Evolutionary conservation across 2,888 invertebrate genomes (phyloP), one percentile per base, ranked within the genome.

Genomic region (Yponomeuta malinellus): DNA sequence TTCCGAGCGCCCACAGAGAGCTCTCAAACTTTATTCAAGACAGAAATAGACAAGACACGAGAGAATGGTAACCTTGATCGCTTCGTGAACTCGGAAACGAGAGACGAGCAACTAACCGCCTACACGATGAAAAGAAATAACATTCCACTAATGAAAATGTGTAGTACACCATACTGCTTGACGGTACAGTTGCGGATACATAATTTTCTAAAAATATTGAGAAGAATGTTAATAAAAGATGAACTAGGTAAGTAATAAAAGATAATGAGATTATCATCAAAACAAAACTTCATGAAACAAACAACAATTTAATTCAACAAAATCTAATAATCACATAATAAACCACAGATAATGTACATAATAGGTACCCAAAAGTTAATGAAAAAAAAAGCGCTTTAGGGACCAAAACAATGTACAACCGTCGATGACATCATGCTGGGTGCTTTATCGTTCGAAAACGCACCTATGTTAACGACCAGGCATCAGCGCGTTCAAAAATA

Each of bases 1-100:
- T 29, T 64, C 33, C 23, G 29, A 29, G 10, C 65, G 33, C 10
- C 10, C 29, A 12, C 10, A n/a, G 65, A 33, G 52, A 59, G 65
- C 31, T 29, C 64, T 64, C 65, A 31, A 59, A 59, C 9, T 37
- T 37, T 67, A 67, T 67, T 64, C 12, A 31, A 63, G 71, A 48
- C 71, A 43, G 59, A 68, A 71, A 71, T 71, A 71, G 63, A 48
- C 48, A 29, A 33, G 23, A 71, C 65, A 6, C 59, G 71, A 67
- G 63, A 59, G 48, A 66, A 48, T 29, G 70, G 12, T 63, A 52
- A 68, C 71, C 71, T 71, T 71, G 68, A 71, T 71, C 71, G 71
- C 63, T 9, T 59, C 15, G 31, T 71, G 71, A 71, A 71, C 68
- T 71, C 71, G 68, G 71, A 68, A 68, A 63, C 63, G 4, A 33